Evolutionary conservation across 2,797 vertebrate species (phyloP).

Genomic region (Myiotriccus ornatus): DNA sequence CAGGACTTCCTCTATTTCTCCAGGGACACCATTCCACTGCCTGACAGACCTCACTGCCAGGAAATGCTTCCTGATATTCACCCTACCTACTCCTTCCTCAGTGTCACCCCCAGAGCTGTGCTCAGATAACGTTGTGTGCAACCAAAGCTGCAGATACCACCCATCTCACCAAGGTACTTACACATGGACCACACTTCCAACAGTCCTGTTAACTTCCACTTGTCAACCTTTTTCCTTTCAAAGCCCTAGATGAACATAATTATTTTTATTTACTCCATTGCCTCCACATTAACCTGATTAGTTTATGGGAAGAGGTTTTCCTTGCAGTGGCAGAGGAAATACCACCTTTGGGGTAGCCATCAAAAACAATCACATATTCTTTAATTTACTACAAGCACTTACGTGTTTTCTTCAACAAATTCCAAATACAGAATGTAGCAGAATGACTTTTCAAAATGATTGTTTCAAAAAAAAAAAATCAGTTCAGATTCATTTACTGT

Average conservation of each 20-base stretch:
- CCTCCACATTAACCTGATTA: not conserved
- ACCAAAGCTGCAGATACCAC: not conserved
- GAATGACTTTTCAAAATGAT: not conserved
- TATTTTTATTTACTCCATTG: not conserved
- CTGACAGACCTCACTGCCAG: not conserved
- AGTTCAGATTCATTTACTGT: not conserved
- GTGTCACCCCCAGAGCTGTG: not conserved
- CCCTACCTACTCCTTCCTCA: not conserved
- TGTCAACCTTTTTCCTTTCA: not conserved
- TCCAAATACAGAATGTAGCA: not conserved
- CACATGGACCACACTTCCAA: not conserved
- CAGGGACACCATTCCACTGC: not conserved
- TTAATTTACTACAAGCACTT: not conserved
- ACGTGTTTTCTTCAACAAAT: not conserved
- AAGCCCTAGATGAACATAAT: not conserved
- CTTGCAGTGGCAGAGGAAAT: not conserved
- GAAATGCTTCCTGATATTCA: slow-evolving; percentile 40
- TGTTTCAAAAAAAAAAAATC: not conserved
- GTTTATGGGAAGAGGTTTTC: not conserved
- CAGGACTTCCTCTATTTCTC: slow-evolving; percentile 46
- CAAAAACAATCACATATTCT: not conserved
- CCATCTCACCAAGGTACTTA: not conserved
- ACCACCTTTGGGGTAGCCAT: not conserved
- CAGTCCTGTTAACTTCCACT: not conserved
- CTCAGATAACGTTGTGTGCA: not conserved